Conservation (phyloP, 2,113 vertebrate genomes). For the Silurus glanis region DNA sequence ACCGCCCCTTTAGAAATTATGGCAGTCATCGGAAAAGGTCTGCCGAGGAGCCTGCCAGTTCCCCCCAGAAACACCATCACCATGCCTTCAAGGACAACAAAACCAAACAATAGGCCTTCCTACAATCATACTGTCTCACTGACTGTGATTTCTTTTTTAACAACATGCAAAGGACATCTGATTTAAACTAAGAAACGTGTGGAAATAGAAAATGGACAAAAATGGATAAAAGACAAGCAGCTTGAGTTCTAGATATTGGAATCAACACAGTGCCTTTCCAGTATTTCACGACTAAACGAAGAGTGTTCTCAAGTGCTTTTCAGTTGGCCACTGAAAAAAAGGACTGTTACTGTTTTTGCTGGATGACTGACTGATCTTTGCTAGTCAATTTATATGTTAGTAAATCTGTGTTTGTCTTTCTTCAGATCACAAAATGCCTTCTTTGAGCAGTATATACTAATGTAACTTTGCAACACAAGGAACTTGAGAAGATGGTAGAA, state of each 20-base stretch:
- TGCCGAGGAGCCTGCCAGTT: slow-evolving; percentile 69
- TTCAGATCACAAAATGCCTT: slow-evolving; percentile 48
- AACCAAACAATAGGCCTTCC: slow-evolving; percentile 76
- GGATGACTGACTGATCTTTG: slow-evolving; percentile 32
- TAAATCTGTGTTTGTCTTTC: slow-evolving; percentile 18
- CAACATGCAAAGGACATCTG: slow-evolving; percentile 42
- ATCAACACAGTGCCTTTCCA: slow-evolving; percentile 56
- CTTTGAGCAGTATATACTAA: slow-evolving; percentile 42
- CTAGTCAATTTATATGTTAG: slow-evolving; percentile 34
- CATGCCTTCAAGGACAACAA: slow-evolving; percentile 79
- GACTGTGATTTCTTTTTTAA: slow-evolving; percentile 66
- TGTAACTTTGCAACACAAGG: slow-evolving; percentile 29
- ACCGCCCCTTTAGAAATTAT: slow-evolving; percentile 80
- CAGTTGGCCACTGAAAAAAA: slow-evolving; percentile 71
- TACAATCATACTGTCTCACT: slow-evolving; percentile 20
- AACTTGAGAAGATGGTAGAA: background rate
- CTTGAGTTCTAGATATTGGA: slow-evolving; percentile 54
- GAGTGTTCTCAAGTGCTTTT: slow-evolving; percentile 63
- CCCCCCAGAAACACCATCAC: slow-evolving; percentile 72
- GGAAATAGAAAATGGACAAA: slow-evolving; percentile 42
- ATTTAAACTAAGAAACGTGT: slow-evolving; percentile 34
- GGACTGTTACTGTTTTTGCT: slow-evolving; percentile 39
- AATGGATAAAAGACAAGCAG: slow-evolving; percentile 54
- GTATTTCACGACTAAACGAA: slow-evolving; percentile 57
- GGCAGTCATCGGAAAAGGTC: slow-evolving; percentile 78